Evolutionary conservation across 2,888 invertebrate genomes (phyloP).

Genomic region (Dorcus hopei): DNA sequence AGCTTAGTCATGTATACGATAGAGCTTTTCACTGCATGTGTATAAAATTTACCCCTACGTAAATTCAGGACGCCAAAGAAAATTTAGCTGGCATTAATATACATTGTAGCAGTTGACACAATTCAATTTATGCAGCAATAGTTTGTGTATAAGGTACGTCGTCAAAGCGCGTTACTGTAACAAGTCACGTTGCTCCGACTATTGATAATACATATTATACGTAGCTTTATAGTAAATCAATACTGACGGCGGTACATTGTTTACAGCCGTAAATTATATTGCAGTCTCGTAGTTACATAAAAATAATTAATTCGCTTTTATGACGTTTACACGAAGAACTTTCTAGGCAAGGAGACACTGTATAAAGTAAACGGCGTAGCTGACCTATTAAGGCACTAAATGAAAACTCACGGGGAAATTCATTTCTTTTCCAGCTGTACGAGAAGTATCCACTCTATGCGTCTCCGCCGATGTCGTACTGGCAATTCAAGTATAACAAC

Average conservation of each 20-base stretch:
- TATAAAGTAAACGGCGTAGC: no score
- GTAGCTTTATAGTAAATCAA: constrained; percentile 5
- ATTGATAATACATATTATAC: constrained; percentile 8
- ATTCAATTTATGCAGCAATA: no score
- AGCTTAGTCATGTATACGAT: no score
- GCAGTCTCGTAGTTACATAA: not conserved
- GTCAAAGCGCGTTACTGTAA: constrained; percentile 1
- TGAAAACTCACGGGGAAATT: no score
- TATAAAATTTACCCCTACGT: no score
- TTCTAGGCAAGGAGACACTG: not conserved
- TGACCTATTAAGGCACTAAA: no score
- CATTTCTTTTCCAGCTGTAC: constrained; percentile 30
- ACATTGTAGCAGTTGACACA: no score
- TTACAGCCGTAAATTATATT: constrained; percentile 2
- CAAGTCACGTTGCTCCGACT: constrained; percentile 4
- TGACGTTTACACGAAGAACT: not conserved
- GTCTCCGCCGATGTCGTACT: constrained; percentile 31
- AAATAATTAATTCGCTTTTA: constrained; percentile 1
- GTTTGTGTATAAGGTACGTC: not conserved
- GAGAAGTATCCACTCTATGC: constrained; percentile 39
- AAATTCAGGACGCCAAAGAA: no score
- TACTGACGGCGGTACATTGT: constrained; percentile 1
- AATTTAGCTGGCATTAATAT: no score
- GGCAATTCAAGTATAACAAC: constrained; percentile 31
- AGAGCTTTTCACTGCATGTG: no score